phyloP scores from a whole-genome alignment of 2,797 vertebrate species.

The Sternarchorhynchus goeldii region DNA sequence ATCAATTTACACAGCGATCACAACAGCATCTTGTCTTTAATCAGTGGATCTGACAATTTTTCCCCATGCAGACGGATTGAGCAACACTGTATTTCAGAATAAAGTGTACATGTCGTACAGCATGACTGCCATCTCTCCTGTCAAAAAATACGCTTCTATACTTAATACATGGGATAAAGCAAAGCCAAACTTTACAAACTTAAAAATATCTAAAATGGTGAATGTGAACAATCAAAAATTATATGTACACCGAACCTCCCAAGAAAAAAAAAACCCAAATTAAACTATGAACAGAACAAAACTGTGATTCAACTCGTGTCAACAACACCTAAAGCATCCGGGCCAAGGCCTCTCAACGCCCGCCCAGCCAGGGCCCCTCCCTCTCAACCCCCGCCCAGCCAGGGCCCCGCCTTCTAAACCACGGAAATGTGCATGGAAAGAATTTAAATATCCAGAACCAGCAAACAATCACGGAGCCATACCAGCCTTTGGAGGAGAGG shows the following conservation, averaged over 20 bases:
- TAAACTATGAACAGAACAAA: constrained; percentile 3
- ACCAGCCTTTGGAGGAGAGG: neutral
- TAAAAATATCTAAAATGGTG: constrained; percentile 34
- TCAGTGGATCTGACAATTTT: constrained; percentile 36
- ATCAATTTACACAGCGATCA: constrained; percentile 41
- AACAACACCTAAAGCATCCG: neutral
- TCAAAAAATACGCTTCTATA: neutral
- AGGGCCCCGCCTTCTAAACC: constrained; percentile 19
- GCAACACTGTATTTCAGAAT: constrained; percentile 33
- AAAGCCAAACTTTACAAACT: constrained; percentile 36
- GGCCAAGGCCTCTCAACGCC: neutral
- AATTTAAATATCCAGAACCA: constrained; percentile 18
- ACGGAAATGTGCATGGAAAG: neutral
- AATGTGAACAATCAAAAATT: constrained; percentile 32
- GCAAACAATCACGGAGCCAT: neutral
- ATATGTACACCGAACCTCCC: constrained; percentile 43
- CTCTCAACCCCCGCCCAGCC: neutral
- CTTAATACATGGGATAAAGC: constrained; percentile 14
- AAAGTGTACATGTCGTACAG: neutral
- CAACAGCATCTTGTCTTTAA: constrained; percentile 34
- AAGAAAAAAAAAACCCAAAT: constrained; percentile 20
- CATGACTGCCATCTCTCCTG: neutral
- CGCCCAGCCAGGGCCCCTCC: constrained; percentile 12
- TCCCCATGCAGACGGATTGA: constrained; percentile 44
- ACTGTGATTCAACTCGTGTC: neutral